Percentiles rank a stretch among this genome's conserved stretches.
Evolutionary conservation across 2,113 vertebrate species (phyloP).

Genomic region (Balaenoptera acutorostrata): DNA sequence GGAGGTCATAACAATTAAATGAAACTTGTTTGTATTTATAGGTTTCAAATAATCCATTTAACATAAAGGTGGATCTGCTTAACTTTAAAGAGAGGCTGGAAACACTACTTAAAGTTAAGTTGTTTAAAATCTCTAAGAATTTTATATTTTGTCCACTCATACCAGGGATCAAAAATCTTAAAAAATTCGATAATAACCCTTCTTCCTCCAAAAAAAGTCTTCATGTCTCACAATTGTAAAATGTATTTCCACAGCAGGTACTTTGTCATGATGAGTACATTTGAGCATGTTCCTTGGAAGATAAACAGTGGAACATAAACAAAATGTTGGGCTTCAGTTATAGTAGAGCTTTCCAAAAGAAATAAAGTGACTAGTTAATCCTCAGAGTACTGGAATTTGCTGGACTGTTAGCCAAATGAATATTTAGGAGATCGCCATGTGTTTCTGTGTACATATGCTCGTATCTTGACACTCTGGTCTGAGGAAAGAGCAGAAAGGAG

Average conservation of each 20-base stretch:
- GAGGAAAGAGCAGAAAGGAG: not conserved
- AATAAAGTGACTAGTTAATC: conserved; percentile 51
- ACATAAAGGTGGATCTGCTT: not conserved
- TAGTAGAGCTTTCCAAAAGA: conserved; percentile 45
- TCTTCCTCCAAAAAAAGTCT: not conserved
- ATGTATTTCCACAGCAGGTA: not conserved
- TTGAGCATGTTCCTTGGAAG: conserved; percentile 14
- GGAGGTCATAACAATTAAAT: not conserved
- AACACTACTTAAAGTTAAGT: not conserved
- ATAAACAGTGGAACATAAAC: conserved; percentile 53
- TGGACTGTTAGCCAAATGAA: not conserved
- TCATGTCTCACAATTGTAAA: not conserved
- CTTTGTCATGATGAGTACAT: conserved; percentile 6
- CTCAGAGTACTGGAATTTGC: conserved; percentile 34
- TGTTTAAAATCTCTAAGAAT: not conserved
- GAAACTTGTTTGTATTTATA: not conserved
- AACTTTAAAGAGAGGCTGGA: not conserved
- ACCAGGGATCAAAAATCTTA: not conserved
- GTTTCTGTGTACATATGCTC: not conserved
- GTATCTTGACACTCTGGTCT: not conserved
- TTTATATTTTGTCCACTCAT: not conserved
- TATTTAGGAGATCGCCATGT: conserved; percentile 9
- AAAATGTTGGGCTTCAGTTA: conserved; percentile 34
- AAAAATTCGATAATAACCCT: not conserved
- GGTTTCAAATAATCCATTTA: not conserved